Percentiles rank a stretch among this genome's conserved stretches.
These are phyloP conservation scores for Metellina segmentata DNA, from an alignment of 2,888 invertebrate species.

Conservation along the genomic window DNA sequence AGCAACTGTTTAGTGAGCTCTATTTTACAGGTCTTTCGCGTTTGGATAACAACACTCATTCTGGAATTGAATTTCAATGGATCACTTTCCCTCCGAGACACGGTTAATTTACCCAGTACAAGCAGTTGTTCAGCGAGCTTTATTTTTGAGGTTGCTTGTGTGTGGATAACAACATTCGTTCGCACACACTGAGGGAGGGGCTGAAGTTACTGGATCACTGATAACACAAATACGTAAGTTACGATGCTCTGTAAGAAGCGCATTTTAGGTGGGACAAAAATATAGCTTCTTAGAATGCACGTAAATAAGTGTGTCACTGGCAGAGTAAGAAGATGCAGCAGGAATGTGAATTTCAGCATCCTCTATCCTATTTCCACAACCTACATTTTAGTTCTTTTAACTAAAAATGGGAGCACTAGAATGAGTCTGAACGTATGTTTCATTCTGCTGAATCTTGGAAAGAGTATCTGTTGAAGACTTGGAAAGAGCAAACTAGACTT, in stretches of 20 bases:
- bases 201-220: background rate
- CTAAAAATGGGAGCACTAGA: slow-evolving; percentile 32
- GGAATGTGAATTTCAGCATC: slow-evolving; percentile 28
- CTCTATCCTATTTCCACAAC: slow-evolving; percentile 11
- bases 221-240: background rate
- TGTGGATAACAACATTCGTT: too few species aligned
- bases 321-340: slow-evolving; percentile 7
- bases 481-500: too few species aligned
- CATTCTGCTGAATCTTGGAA: background rate
- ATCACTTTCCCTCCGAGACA: too few species aligned
- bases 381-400: slow-evolving; percentile 35
- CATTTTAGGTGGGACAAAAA: slow-evolving; percentile 6
- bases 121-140: background rate
- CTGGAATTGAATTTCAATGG: too few species aligned
- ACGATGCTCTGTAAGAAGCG: slow-evolving; percentile 4
- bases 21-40: too few species aligned
- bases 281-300: slow-evolving; percentile 1
- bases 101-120: background rate
- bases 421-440: background rate
- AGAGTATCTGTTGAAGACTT: too few species aligned
- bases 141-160: too few species aligned
- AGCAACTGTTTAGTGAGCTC: background rate
- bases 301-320: slow-evolving; percentile 51
- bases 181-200: too few species aligned
- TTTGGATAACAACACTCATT: too few species aligned